phyloP scores from a whole-genome alignment of 1,140 invertebrate species.

The Drosophila pectinifera region DNA sequence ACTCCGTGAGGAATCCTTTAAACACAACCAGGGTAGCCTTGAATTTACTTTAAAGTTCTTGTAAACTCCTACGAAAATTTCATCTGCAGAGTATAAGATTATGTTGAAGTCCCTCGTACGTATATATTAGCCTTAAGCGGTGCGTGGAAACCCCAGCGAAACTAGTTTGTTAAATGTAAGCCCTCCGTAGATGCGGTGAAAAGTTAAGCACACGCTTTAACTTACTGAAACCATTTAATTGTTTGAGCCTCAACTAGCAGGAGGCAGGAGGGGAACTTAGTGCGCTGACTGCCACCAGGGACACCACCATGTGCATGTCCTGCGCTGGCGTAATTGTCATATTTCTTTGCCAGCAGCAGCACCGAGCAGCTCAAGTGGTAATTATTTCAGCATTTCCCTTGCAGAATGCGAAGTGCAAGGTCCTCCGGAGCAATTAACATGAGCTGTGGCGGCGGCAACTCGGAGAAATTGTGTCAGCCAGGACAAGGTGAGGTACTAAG shows the following conservation, averaged over 20 bases:
- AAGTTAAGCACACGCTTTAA: slow-evolving; percentile 35
- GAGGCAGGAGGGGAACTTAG: slow-evolving; percentile 5
- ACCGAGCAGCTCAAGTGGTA: slow-evolving; percentile 55
- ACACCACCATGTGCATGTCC: slow-evolving; percentile 19
- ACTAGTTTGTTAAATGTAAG: slow-evolving; percentile 3
- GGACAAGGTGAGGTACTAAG: slow-evolving; percentile 22
- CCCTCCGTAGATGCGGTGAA: slow-evolving; percentile 1
- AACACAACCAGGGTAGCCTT: background rate
- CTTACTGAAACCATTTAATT: slow-evolving; percentile 37
- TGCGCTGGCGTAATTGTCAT: slow-evolving; percentile 60
- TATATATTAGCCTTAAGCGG: background rate
- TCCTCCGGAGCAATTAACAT: slow-evolving; percentile 50
- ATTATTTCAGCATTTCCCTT: slow-evolving; percentile 62
- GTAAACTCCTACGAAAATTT: background rate
- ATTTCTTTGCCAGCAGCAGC: slow-evolving; percentile 43
- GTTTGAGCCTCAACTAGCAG: slow-evolving; percentile 8
- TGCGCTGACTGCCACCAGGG: slow-evolving; percentile 18
- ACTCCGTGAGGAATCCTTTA: background rate
- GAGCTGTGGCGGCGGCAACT: slow-evolving; percentile 3
- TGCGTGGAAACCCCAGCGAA: background rate
- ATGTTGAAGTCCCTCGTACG: background rate
- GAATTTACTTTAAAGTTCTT: background rate
- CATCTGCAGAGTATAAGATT: background rate
- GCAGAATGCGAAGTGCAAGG: slow-evolving; percentile 67
- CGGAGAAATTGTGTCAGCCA: slow-evolving; percentile 60